Conservation (phyloP, 2,113 vertebrate species). For the Cyprinus carpio region DNA sequence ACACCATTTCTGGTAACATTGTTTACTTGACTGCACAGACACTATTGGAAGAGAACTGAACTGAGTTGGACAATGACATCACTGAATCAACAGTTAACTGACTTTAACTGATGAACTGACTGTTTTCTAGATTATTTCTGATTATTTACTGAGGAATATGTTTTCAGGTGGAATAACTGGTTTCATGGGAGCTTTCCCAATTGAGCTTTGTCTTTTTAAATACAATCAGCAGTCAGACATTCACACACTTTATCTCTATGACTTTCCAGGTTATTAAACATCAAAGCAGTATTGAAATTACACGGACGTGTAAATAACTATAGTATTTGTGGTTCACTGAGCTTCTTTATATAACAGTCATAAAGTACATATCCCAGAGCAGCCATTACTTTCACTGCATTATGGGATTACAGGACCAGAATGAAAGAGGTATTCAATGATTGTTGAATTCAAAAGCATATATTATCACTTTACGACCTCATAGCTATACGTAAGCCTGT, state of each 20-base stretch:
- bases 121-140: no score
- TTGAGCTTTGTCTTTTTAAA: background rate
- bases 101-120: no score
- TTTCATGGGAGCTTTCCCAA: slow-evolving; percentile 7
- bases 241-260: background rate
- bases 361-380: background rate
- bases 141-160: background rate
- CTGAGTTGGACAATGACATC: no score
- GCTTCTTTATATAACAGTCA: background rate
- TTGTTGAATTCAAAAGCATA: background rate
- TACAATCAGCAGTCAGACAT: background rate
- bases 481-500: background rate
- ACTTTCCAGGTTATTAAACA: slow-evolving; percentile 18
- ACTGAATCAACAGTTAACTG: no score
- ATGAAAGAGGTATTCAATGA: background rate
- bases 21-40: no score
- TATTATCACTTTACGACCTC: background rate
- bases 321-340: slow-evolving; percentile 12
- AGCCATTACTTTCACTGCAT: background rate
- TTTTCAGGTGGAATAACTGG: slow-evolving; percentile 24
- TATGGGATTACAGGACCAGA: background rate
- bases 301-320: background rate
- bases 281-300: background rate
- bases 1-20: no score
- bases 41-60: no score